Percentiles rank a stretch among this genome's conserved stretches.
These are phyloP conservation scores for Orientallactaga bullata DNA, from an alignment of 2,113 vertebrate genomes.

Conservation along the genomic window DNA sequence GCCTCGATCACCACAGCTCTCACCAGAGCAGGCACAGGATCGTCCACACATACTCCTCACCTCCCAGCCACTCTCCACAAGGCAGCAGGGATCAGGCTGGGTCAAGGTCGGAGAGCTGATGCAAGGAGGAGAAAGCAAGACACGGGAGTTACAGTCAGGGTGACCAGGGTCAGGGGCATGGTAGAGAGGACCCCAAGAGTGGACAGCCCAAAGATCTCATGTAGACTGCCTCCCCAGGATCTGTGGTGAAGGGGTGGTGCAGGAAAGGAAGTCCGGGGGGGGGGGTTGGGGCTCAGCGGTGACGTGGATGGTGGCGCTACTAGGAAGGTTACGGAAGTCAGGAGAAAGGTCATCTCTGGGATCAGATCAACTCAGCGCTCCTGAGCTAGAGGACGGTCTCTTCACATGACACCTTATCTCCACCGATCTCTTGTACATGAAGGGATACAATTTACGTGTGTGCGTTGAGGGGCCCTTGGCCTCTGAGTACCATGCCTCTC, in stretches of 20 bases:
- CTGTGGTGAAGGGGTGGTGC: not conserved
- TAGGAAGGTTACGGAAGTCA: not conserved
- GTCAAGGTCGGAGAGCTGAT: not conserved
- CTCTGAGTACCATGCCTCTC: not conserved
- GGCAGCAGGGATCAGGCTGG: rapidly evolving
- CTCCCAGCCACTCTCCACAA: not conserved
- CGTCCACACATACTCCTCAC: too few species aligned
- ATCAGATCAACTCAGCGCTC: not conserved
- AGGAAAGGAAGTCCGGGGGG: not conserved
- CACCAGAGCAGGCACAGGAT: not conserved
- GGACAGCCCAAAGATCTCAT: not conserved
- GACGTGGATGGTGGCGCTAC: too few species aligned
- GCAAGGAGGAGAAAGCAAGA: not conserved
- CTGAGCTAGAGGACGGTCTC: not conserved
- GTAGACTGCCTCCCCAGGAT: not conserved
- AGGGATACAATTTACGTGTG: not conserved
- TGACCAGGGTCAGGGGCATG: rapidly evolving
- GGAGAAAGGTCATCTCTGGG: not conserved
- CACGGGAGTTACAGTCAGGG: not conserved
- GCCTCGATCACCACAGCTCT: not conserved
- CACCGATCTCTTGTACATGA: not conserved
- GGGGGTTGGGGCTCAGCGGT: not conserved
- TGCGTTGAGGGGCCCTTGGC: not conserved
- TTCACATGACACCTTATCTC: not conserved
- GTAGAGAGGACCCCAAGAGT: not conserved